Conservation (phyloP, 2,113 vertebrate genomes). For the Rhea pennata region DNA sequence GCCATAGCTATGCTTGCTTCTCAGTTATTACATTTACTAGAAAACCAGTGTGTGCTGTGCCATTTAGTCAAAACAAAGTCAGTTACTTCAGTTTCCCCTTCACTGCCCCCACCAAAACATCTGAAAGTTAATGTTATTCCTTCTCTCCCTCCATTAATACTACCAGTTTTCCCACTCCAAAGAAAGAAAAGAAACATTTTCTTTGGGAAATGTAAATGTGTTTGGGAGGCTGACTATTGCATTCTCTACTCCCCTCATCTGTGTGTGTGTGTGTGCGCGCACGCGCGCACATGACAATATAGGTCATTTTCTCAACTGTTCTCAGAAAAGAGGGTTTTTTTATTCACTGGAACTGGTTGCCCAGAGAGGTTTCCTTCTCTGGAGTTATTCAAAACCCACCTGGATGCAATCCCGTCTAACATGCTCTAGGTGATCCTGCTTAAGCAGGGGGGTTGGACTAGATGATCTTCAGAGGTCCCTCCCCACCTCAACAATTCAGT, state of each 20-base stretch:
- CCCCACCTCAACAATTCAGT: no score
- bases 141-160: neutral
- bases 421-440: no score
- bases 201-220: neutral
- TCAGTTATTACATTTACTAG: neutral
- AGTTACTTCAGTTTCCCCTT: neutral
- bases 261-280: no score
- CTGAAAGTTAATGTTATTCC: neutral
- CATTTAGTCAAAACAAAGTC: neutral
- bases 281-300: neutral
- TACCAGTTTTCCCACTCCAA: neutral
- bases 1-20: neutral
- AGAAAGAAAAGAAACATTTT: neutral
- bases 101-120: neutral
- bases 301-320: neutral
- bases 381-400: no score
- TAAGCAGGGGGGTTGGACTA: no score
- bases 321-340: neutral
- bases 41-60: neutral
- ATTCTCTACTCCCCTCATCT: neutral
- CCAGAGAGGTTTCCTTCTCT: no score
- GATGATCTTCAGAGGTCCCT: no score
- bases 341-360: no score
- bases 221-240: neutral
- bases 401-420: no score